A percentile compares a stretch with the other conserved stretches of the same genome.
Evolutionary conservation across 1,140 invertebrate species (phyloP).

Genomic region (Pseudoatta argentina): DNA sequence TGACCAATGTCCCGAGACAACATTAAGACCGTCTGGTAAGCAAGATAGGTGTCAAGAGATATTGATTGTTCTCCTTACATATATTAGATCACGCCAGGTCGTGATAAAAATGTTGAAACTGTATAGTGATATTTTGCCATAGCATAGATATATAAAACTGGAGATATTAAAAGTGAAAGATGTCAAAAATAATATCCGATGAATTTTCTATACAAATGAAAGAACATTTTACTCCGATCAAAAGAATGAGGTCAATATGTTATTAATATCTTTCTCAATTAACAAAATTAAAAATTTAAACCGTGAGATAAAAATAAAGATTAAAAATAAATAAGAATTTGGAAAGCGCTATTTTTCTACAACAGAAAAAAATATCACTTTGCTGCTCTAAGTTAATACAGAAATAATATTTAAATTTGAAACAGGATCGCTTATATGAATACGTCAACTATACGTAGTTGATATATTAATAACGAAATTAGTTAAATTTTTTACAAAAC

Average conservation of each 20-base stretch:
- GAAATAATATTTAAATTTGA: neutral
- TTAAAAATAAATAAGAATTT: neutral
- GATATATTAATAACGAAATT: neutral
- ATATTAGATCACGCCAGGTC: slow-evolving; percentile 10
- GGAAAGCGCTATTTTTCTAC: neutral
- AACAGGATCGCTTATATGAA: too few relatives aligned
- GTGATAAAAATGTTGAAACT: neutral
- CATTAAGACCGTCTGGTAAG: slow-evolving; percentile 37
- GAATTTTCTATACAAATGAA: neutral
- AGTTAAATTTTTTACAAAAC: neutral
- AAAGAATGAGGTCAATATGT: neutral
- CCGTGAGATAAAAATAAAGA: neutral
- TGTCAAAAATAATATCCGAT: neutral
- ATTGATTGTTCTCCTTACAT: slow-evolving; percentile 10
- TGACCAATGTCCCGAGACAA: slow-evolving; percentile 40
- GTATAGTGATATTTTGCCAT: neutral
- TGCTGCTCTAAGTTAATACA: neutral
- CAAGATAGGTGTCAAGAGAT: slow-evolving; percentile 27
- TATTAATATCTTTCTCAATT: neutral
- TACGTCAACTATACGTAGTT: too few relatives aligned
- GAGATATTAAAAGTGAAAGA: neutral
- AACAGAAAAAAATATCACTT: neutral
- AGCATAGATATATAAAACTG: neutral
- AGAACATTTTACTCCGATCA: neutral
- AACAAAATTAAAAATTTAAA: neutral